phyloP scores from a whole-genome alignment of 2,888 invertebrate genomes.

The Tholera decimalis region DNA sequence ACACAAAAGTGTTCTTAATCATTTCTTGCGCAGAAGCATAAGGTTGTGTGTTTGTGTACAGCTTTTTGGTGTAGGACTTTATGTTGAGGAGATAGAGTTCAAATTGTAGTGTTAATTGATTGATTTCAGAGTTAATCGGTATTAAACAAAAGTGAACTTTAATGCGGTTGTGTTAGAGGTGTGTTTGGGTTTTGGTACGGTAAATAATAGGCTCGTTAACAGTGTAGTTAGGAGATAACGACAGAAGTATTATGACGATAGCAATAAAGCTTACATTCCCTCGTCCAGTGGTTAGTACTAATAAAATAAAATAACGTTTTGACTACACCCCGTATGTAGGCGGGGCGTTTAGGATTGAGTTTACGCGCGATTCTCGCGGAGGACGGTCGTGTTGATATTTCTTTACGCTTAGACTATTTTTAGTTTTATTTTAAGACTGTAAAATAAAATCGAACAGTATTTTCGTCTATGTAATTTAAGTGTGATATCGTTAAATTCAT shows the following conservation, averaged over 20 bases:
- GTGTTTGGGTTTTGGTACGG: conserved; percentile 13
- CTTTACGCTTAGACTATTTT: conserved; percentile 36
- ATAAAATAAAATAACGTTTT: conserved; percentile 86
- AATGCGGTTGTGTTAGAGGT: background rate
- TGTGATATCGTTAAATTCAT: conserved; percentile 17
- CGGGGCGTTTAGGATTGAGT: conserved; percentile 85
- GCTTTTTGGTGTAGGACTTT: conserved; percentile 32
- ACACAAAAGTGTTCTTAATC: conserved; percentile 83
- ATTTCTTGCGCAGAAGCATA: conserved; percentile 60
- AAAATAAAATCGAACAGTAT: conserved; percentile 13
- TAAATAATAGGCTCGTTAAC: conserved; percentile 58
- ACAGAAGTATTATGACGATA: conserved; percentile 76
- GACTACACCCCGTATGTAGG: conserved; percentile 89
- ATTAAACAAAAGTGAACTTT: conserved; percentile 35
- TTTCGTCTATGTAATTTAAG: conserved; percentile 17
- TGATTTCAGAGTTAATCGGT: background rate
- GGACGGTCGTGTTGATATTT: conserved; percentile 72
- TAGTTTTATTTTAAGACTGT: too few relatives aligned
- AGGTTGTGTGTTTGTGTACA: conserved; percentile 41
- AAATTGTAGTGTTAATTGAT: conserved; percentile 38
- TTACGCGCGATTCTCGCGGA: conserved; percentile 75
- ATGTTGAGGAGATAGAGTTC: conserved; percentile 1
- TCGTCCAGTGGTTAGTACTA: conserved; percentile 73
- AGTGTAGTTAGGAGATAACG: conserved; percentile 68
- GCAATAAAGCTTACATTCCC: conserved; percentile 87